Evolutionary conservation across 23 tunicate species (phyloP).

Genomic region (Phallusia fumigata): DNA sequence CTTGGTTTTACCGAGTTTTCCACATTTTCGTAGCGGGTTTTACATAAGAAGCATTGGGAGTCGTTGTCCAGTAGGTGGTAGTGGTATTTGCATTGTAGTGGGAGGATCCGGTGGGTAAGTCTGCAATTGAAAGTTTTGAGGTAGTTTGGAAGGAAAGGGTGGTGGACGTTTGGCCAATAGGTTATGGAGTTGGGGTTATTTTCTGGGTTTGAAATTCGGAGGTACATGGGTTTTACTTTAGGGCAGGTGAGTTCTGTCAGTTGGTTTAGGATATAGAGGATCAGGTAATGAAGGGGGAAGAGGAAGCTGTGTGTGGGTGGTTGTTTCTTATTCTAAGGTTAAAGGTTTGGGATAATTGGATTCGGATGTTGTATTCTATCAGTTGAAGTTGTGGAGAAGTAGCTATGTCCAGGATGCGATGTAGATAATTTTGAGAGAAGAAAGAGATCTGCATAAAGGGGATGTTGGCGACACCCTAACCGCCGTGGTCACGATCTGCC

Average conservation of each 20-base stretch:
- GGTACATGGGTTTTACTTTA: not conserved
- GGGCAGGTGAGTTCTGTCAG: not conserved
- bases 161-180: not conserved
- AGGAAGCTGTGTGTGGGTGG: not conserved
- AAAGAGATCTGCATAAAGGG: not conserved
- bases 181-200: not conserved
- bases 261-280: not conserved
- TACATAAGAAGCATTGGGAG: no score
- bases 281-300: not conserved
- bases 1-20: not conserved
- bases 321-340: not conserved
- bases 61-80: no score
- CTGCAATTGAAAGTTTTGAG: no score
- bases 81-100: no score
- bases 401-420: not conserved
- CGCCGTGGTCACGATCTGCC: not conserved
- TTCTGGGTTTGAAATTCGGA: not conserved
- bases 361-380: not conserved
- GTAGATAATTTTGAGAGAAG: not conserved
- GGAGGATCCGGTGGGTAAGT: no score
- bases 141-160: no score
- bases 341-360: not conserved
- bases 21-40: no score
- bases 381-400: not conserved
- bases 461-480: conserved; percentile 1